Evolutionary conservation across 2,113 vertebrate species (phyloP).

Genomic region (Acrocephalus kingi): DNA sequence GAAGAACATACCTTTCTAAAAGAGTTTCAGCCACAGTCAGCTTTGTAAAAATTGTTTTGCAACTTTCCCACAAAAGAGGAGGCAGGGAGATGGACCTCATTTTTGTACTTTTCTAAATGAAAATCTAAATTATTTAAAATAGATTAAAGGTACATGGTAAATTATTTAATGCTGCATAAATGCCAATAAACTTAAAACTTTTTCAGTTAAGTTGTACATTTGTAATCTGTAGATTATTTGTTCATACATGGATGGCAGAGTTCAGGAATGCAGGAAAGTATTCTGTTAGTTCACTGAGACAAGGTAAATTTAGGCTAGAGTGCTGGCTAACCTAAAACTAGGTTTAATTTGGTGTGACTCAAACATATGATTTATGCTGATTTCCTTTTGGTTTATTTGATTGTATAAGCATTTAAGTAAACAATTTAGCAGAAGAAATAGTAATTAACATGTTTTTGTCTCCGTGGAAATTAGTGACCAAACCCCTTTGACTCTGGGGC

Average conservation of each 20-base stretch:
- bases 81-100: neutral
- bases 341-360: neutral
- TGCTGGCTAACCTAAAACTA: neutral
- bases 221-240: neutral
- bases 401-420: neutral
- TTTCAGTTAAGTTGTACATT: neutral
- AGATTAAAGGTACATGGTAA: neutral
- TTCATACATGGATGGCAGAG: neutral
- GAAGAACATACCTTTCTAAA: neutral
- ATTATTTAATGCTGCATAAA: neutral
- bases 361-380: neutral
- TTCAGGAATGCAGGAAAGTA: neutral
- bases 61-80: neutral
- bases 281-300: neutral
- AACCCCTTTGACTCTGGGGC: neutral
- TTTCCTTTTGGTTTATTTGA: neutral
- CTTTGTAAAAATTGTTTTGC: neutral
- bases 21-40: neutral
- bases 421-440: neutral
- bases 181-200: neutral
- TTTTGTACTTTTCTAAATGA: neutral
- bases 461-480: neutral
- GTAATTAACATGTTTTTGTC: neutral
- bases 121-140: neutral
- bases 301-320: neutral